Evolutionary conservation across 2,797 vertebrate genomes (phyloP), one percentile per base, ranked within the genome.

Genomic region (Periophthalmus magnuspinnatus): DNA sequence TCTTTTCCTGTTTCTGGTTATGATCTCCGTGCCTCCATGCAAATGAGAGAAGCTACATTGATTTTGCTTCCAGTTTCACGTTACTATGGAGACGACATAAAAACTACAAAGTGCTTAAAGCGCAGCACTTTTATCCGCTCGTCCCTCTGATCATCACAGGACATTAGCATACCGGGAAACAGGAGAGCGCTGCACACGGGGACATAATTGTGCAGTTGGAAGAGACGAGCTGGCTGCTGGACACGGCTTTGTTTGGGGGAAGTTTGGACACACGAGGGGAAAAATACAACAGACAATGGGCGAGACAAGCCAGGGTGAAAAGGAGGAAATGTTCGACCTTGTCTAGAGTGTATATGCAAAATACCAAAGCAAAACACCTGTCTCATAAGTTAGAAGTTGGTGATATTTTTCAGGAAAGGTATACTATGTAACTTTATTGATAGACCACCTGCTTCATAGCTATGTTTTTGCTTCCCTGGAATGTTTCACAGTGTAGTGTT

Each of bases 1-100:
- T 79, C 79, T 80, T 89, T 60, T 36, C 33, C 81, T 86, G 86
- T 87, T 81, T 88, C 76, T 81, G 80, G 88, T 89, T 86, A 80
- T 75, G 68, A 80, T 86, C 86, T 87, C 74, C 80, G 52, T 85
- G 88, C 81, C 86, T 84, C 73, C 82, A 90, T 93, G 89, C 90
- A 92, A 92, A 94, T 91, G 89, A 93, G 88, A 87, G 84, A 80
- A 82, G 78, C 87, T 81, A 83, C 89, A 89, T 88, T 84, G 89
- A 90, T 90, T 90, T 90, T 84, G 89, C 90, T 89, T 89, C 80
- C 84, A 88, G 90, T 91, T 91, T 88, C 83, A 78, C 69, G 92
- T 93, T 93, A 85, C 93, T 87, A 93, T 92, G 89, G 92, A 88
- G 92, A 94, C 93, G 79, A 87, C 87, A 87, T 80, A 91, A 90